These are phyloP conservation scores for Ips nitidus DNA, from an alignment of 1,140 invertebrate species.

Conservation along the genomic window DNA sequence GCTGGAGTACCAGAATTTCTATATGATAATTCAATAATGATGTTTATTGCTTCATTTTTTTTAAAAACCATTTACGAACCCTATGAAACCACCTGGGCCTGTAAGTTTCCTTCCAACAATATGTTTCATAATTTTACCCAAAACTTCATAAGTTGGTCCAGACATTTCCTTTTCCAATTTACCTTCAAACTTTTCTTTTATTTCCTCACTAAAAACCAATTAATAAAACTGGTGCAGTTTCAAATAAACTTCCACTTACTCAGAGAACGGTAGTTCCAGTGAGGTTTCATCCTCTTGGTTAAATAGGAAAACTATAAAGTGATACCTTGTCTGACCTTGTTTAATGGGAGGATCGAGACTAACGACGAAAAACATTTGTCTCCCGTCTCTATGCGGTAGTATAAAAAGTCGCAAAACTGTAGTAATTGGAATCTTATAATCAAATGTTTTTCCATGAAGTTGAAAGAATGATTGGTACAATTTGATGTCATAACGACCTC, in stretches of 20 bases:
- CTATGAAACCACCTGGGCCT: conserved; percentile 88
- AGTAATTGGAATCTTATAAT: conserved; percentile 98
- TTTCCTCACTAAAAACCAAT: conserved; percentile 69
- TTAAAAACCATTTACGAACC: conserved; percentile 57
- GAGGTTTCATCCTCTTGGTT: conserved; percentile 92
- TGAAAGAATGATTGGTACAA: conserved; percentile 97
- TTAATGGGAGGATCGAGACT: conserved; percentile 99
- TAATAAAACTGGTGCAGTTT: conserved; percentile 19
- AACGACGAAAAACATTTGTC: conserved; percentile 99
- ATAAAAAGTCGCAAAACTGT: conserved; percentile 93
- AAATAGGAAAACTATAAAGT: conserved; percentile 94
- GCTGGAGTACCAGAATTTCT: conserved; percentile 91
- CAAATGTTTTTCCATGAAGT: conserved; percentile 99
- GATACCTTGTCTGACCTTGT: conserved; percentile 97
- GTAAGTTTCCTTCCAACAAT: conserved; percentile 94
- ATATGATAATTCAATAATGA: conserved; percentile 47
- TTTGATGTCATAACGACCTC: conserved; percentile 99
- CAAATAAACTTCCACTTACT: conserved; percentile 60
- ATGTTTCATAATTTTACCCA: conserved; percentile 95
- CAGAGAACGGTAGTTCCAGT: conserved; percentile 88
- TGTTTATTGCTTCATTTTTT: background rate
- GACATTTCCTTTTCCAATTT: conserved; percentile 89
- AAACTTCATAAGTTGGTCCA: conserved; percentile 93
- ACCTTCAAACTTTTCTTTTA: conserved; percentile 93
- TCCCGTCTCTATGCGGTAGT: conserved; percentile 95